These are phyloP conservation scores for Sminthopsis crassicaudata DNA, from an alignment of 2,113 vertebrate genomes.

Conservation along the genomic window DNA sequence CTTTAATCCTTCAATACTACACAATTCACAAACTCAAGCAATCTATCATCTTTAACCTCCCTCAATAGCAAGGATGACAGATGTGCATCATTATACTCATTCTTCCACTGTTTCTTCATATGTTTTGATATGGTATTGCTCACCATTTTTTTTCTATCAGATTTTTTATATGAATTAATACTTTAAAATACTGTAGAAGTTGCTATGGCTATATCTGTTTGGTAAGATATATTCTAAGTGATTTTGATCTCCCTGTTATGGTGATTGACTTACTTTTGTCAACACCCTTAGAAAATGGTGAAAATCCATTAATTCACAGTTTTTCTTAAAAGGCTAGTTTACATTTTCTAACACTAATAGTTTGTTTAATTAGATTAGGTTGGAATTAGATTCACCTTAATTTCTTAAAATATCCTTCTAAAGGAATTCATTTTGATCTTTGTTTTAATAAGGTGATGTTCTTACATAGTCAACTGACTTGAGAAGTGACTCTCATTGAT, in stretches of 20 bases:
- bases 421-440: background rate
- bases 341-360: background rate
- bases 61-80: background rate
- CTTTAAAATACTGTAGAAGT: background rate
- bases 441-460: background rate
- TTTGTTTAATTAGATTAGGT: background rate
- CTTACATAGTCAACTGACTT: background rate
- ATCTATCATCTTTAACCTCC: background rate
- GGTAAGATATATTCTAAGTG: too few relatives aligned
- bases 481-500: background rate
- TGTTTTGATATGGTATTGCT: background rate
- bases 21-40: background rate
- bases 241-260: background rate
- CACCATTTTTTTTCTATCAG: background rate
- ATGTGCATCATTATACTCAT: background rate
- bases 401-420: background rate
- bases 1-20: background rate
- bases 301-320: background rate
- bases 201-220: background rate
- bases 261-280: background rate
- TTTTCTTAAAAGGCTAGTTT: background rate
- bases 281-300: background rate
- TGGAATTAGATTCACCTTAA: background rate
- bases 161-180: background rate
- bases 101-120: background rate